These are phyloP conservation scores for Rhombomys opimus DNA, from an alignment of 2,113 vertebrate genomes.

Conservation along the genomic window DNA sequence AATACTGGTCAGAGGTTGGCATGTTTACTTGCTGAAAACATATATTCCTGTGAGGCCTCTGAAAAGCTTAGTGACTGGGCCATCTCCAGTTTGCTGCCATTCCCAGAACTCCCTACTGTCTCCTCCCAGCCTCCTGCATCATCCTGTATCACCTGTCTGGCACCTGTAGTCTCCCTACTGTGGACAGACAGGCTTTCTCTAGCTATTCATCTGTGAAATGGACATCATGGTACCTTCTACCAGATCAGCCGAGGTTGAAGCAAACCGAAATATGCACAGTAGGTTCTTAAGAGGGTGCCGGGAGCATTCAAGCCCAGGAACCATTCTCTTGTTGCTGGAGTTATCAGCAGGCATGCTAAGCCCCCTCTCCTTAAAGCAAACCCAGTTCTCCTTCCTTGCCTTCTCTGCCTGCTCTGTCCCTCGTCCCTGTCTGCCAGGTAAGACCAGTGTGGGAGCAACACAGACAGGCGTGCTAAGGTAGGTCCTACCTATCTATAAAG, in stretches of 20 bases:
- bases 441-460: not conserved
- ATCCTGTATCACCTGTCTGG: not conserved
- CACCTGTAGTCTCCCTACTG: not conserved
- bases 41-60: fast-evolving
- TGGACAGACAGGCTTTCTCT: not conserved
- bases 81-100: not conserved
- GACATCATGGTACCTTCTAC: not conserved
- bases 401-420: not conserved
- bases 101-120: not conserved
- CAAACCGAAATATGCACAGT: not conserved
- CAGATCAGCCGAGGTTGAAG: not conserved
- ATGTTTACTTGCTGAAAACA: too few relatives aligned
- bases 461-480: not conserved
- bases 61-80: not conserved
- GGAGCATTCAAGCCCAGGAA: not conserved
- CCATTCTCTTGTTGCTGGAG: not conserved
- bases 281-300: not conserved
- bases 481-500: not conserved
- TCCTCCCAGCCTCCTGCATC: not conserved
- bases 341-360: not conserved
- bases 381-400: not conserved
- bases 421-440: not conserved
- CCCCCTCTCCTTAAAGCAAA: slow-evolving; percentile 1
- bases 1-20: not conserved
- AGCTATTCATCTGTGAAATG: not conserved